These are phyloP conservation scores for Argopecten irradians DNA, from an alignment of 1,140 invertebrate genomes.

Conservation along the genomic window DNA sequence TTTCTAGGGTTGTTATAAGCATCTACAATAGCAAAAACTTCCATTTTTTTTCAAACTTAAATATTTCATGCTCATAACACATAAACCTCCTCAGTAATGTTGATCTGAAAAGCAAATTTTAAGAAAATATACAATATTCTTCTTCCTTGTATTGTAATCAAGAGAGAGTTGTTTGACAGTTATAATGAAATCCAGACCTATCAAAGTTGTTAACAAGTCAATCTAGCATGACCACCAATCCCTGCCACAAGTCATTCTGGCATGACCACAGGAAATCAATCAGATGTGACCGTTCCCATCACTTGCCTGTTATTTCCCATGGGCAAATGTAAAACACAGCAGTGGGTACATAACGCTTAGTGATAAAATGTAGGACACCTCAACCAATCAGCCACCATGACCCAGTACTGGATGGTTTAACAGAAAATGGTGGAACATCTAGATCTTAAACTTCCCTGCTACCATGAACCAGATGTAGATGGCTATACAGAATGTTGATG, in stretches of 20 bases:
- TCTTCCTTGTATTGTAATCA: background rate
- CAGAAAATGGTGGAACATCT: too few relatives aligned
- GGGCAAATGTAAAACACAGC: too few relatives aligned
- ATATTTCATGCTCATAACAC: background rate
- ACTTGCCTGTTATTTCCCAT: background rate
- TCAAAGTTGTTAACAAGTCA: conserved; percentile 1
- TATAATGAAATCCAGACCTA: background rate
- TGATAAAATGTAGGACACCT: too few relatives aligned
- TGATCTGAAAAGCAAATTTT: too few relatives aligned
- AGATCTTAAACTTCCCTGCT: too few relatives aligned
- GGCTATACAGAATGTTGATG: too few relatives aligned
- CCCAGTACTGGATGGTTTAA: too few relatives aligned
- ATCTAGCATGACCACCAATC: background rate
- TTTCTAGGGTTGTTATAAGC: background rate
- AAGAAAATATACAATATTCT: background rate
- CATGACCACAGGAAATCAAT: conserved; percentile 9
- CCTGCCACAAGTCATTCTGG: background rate
- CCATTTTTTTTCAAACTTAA: background rate
- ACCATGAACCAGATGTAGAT: too few relatives aligned
- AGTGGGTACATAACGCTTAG: too few relatives aligned
- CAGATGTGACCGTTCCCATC: background rate
- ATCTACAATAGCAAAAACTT: background rate
- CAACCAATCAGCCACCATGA: too few relatives aligned
- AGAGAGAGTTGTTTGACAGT: background rate
- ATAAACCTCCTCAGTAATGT: background rate